A percentile compares a stretch with the other conserved stretches of the same genome.
Evolutionary conservation across 2,888 invertebrate genomes (phyloP).

Genomic region (Tinea trinotella): DNA sequence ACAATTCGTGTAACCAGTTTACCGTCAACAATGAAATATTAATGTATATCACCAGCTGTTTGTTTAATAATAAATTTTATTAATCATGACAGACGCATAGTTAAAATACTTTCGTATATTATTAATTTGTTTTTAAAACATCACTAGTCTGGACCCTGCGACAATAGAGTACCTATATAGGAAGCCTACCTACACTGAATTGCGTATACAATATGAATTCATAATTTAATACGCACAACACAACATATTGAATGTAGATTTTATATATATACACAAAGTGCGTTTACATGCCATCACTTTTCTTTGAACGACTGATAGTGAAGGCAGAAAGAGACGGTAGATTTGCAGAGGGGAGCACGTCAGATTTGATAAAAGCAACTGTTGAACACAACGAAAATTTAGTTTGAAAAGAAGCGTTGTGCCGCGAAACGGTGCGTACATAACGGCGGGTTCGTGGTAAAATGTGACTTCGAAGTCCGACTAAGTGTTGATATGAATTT

Average conservation of each 20-base stretch:
- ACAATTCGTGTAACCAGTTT: not conserved
- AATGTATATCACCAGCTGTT: not conserved
- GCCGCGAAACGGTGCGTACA: slow-evolving; percentile 27
- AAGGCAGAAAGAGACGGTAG: slow-evolving; percentile 45
- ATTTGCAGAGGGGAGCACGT: slow-evolving; percentile 44
- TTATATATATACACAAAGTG: not conserved
- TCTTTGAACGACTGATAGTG: slow-evolving; percentile 3
- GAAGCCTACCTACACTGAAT: not conserved
- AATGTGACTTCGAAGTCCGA: slow-evolving; percentile 52
- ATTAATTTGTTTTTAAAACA: no score
- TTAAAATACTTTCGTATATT: no score
- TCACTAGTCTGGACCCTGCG: no score
- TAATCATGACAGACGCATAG: no score
- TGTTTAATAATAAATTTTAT: not conserved
- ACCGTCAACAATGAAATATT: not conserved
- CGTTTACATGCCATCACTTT: not conserved
- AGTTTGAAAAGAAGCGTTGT: slow-evolving; percentile 50
- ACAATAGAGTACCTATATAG: no score
- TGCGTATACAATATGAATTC: not conserved
- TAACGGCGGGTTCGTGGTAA: slow-evolving; percentile 24
- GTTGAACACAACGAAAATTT: slow-evolving; percentile 60
- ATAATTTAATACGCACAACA: not conserved
- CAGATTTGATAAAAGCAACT: slow-evolving; percentile 69
- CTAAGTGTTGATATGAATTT: slow-evolving; percentile 41
- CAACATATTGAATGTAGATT: not conserved